A percentile compares a stretch with the other conserved stretches of the same genome.
Conservation (phyloP, 2,888 invertebrate species). For the Villa cingulata region DNA sequence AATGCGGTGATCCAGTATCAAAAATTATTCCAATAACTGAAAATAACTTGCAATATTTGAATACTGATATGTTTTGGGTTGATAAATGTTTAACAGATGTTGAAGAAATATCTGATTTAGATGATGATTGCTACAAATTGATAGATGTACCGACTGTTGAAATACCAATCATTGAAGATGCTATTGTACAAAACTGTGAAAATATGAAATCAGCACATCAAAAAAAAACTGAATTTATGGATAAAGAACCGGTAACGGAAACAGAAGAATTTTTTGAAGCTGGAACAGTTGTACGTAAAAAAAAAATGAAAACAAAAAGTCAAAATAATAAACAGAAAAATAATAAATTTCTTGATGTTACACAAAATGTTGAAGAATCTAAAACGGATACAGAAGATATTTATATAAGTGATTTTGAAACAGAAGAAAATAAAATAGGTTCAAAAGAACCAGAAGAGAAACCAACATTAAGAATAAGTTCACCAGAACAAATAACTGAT, state of each 20-base stretch:
- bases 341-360: slow-evolving; percentile 12
- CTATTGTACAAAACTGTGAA: slow-evolving; percentile 17
- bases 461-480: slow-evolving; percentile 8
- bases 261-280: slow-evolving; percentile 37
- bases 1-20: slow-evolving; percentile 34
- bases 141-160: slow-evolving; percentile 13
- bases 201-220: slow-evolving; percentile 20
- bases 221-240: slow-evolving; percentile 15
- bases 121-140: background rate
- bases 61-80: background rate
- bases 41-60: slow-evolving; percentile 19
- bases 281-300: slow-evolving; percentile 29
- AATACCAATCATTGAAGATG: slow-evolving; percentile 21
- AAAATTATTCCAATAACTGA: slow-evolving; percentile 37
- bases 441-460: slow-evolving; percentile 9
- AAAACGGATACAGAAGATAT: slow-evolving; percentile 36
- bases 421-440: slow-evolving; percentile 11
- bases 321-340: slow-evolving; percentile 19
- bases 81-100: slow-evolving; percentile 27
- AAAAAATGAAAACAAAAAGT: slow-evolving; percentile 26
- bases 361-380: slow-evolving; percentile 10
- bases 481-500: slow-evolving; percentile 28
- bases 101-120: slow-evolving; percentile 27
- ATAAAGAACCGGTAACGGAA: slow-evolving; percentile 35
- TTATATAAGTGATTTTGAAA: slow-evolving; percentile 29